These are phyloP conservation scores for Nemotelus pantherinus DNA, from an alignment of 2,888 invertebrate species.

Conservation along the genomic window DNA sequence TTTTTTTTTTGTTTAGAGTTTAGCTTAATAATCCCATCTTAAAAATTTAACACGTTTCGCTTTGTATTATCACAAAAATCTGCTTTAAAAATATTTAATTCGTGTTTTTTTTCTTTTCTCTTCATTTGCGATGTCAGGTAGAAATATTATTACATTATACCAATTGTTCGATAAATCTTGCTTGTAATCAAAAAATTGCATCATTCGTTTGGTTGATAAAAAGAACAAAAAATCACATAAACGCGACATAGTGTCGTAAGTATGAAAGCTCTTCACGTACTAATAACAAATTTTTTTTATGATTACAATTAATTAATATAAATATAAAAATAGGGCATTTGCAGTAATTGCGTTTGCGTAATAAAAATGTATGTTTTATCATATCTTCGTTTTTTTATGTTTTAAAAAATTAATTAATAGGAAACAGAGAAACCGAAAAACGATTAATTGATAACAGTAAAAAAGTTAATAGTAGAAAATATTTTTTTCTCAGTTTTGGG, in stretches of 20 bases:
- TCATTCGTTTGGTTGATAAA: slow-evolving; percentile 25
- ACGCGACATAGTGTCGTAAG: slow-evolving; percentile 42
- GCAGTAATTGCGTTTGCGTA: slow-evolving; percentile 38
- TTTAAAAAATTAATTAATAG: slow-evolving; percentile 41
- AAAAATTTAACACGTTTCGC: slow-evolving; percentile 31
- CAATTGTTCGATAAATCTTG: slow-evolving; percentile 35
- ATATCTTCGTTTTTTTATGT: background rate
- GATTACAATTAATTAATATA: slow-evolving; percentile 40
- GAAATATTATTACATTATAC: slow-evolving; percentile 7
- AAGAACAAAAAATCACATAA: slow-evolving; percentile 45
- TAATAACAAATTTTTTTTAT: slow-evolving; percentile 31
- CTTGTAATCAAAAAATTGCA: slow-evolving; percentile 32
- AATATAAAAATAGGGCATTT: slow-evolving; percentile 44
- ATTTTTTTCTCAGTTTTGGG: slow-evolving; percentile 21
- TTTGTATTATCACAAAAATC: slow-evolving; percentile 43
- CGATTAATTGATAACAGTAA: slow-evolving; percentile 42
- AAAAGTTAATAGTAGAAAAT: slow-evolving; percentile 43
- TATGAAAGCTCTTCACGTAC: slow-evolving; percentile 40
- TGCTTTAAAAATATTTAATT: slow-evolving; percentile 37
- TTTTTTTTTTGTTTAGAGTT: slow-evolving; percentile 24
- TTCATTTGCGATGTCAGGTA: slow-evolving; percentile 11
- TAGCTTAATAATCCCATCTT: slow-evolving; percentile 34
- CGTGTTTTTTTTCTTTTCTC: slow-evolving; percentile 23
- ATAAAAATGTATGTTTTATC: slow-evolving; percentile 24
- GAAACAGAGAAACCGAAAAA: slow-evolving; percentile 41